Base-by-base conservation (phyloP, 2,888 invertebrate genomes). In the Heteromurus nitidus region DNA sequence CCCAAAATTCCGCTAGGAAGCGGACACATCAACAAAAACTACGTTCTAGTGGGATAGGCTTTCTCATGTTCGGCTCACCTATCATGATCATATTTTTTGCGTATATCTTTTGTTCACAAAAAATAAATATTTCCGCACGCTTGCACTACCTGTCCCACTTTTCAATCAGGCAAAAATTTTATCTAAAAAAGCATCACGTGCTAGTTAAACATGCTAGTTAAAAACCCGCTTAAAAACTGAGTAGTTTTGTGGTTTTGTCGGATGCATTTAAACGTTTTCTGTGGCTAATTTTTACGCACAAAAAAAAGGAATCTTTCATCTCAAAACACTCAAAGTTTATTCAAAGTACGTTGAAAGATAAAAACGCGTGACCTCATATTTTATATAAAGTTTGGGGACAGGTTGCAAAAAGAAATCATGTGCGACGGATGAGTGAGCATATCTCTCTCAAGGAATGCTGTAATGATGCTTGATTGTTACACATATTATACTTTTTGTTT, bases 81-180 rank as follows among this genome's bases (percentile, higher is more conserved):
- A 42, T 53, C 53, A 53, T 53, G 11, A 55, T 11, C 50, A 50
- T 72, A 53, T 22, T 58, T 60, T 58, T 58, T n/a, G n/a, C n/a
- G n/a, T n/a, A n/a, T n/a, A n/a, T n/a, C n/a, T n/a, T n/a, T n/a
- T 55, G 55, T 58, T 18, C 44, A 22, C 36, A n/a, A 50, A 50
- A 50, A 50, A 50, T 22, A 65, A 75, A 75, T 65, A 60, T 81
- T 81, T 82, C 76, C 82, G 82, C 82, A 82, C 82, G 82, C 82
- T 82, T 82, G 70, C 53, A 7, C 62, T 31, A 47, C 47, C 50
- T 68, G 67, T 73, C 82, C 82, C 73, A 82, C 82, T 82, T 82
- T 75, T 64, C 53, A 13, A 30, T 72, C 16, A 31, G 22, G 20
- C 1, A 30, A 16, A 70, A 55, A 53, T 31, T 58, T 30, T 36